These are phyloP conservation scores for Epsilonema sp. DNA, from an alignment of 2,888 invertebrate species.

Conservation along the genomic window DNA sequence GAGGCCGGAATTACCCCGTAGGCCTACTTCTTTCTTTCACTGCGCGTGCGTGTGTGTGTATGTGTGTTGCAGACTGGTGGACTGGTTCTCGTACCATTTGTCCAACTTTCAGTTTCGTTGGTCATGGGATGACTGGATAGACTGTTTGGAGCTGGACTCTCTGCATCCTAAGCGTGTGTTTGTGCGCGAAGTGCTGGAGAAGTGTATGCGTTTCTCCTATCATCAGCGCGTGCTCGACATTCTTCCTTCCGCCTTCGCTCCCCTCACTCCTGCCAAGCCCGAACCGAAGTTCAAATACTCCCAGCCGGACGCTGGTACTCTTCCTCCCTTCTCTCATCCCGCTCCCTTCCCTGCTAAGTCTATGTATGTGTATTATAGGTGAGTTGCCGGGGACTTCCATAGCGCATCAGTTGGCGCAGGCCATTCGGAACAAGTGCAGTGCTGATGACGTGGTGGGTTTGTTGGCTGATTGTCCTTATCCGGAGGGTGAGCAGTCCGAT, in stretches of 20 bases:
- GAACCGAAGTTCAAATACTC: constrained; percentile 74
- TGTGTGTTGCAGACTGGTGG: constrained; percentile 55
- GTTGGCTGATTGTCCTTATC: constrained; percentile 64
- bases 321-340: constrained; percentile 2
- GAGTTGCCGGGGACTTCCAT: constrained; percentile 30
- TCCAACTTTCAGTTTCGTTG: constrained; percentile 98
- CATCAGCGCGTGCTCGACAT: constrained; percentile 78
- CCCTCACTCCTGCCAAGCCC: constrained; percentile 62
- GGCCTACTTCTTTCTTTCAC: not conserved
- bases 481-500: constrained; percentile 28
- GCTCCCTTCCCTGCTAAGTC: not conserved
- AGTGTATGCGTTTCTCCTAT: constrained; percentile 73
- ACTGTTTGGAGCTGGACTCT: constrained; percentile 23
- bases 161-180: constrained; percentile 76
- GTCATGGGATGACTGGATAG: constrained; percentile 56
- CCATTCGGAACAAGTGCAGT: constrained; percentile 69
- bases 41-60: not conserved
- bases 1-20: too few species aligned
- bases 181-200: constrained; percentile 69
- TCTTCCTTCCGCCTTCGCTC: constrained; percentile 63
- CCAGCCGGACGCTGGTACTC: constrained; percentile 61
- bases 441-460: constrained; percentile 70
- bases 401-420: constrained; percentile 63
- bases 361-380: constrained; percentile 15
- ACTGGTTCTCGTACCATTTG: constrained; percentile 94